phyloP scores from a whole-genome alignment of 2,888 invertebrate species.

The Ypsolopha scabrella region DNA sequence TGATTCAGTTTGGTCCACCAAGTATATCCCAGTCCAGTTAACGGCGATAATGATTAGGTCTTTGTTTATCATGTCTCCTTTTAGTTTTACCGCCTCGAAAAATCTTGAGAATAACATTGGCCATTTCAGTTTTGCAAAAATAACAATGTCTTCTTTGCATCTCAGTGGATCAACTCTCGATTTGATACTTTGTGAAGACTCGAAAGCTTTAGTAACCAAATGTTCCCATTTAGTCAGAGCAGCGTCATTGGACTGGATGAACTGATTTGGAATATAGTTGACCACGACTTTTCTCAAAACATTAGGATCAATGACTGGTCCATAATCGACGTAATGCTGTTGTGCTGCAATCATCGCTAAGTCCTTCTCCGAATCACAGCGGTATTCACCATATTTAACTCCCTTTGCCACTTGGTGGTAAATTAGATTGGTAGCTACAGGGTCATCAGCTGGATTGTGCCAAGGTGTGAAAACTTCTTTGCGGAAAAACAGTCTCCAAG shows the following conservation, averaged over 20 bases:
- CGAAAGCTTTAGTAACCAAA: slow-evolving; percentile 78
- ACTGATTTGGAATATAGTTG: slow-evolving; percentile 85
- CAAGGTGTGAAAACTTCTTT: slow-evolving; percentile 94
- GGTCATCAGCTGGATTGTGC: slow-evolving; percentile 88
- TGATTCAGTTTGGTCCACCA: slow-evolving; percentile 92
- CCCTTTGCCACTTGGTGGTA: slow-evolving; percentile 91
- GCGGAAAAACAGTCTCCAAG: slow-evolving; percentile 89
- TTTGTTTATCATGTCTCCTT: slow-evolving; percentile 75
- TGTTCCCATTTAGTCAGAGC: slow-evolving; percentile 79
- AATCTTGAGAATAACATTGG: slow-evolving; percentile 94
- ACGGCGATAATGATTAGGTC: slow-evolving; percentile 91
- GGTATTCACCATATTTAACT: slow-evolving; percentile 92
- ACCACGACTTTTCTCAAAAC: slow-evolving; percentile 78
- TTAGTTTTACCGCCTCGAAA: slow-evolving; percentile 87
- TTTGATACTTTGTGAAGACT: slow-evolving; percentile 78
- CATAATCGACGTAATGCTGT: slow-evolving; percentile 90
- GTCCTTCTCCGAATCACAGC: slow-evolving; percentile 86
- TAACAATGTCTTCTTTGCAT: slow-evolving; percentile 92
- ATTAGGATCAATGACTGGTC: slow-evolving; percentile 74
- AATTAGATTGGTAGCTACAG: slow-evolving; percentile 87
- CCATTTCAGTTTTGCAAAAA: slow-evolving; percentile 93
- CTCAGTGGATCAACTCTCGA: slow-evolving; percentile 73
- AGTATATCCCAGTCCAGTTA: slow-evolving; percentile 93
- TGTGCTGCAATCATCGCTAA: slow-evolving; percentile 90
- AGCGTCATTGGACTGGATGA: slow-evolving; percentile 73